These are phyloP conservation scores for Marasmarcha lunaedactyla DNA, from an alignment of 2,888 invertebrate species.

Conservation along the genomic window DNA sequence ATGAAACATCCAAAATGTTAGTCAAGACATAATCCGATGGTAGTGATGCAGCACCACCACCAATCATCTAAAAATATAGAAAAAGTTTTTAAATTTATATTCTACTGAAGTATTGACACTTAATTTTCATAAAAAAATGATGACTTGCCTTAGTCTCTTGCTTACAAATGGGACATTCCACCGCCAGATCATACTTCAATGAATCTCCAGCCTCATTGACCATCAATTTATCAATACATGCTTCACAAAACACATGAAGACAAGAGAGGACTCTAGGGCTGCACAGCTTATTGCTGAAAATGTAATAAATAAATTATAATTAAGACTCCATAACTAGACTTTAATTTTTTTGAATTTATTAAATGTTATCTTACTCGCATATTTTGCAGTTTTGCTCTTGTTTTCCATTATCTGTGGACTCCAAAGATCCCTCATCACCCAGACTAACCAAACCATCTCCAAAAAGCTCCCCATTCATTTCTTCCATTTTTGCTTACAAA, in stretches of 20 bases:
- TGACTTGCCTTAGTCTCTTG: constrained; percentile 79
- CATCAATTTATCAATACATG: constrained; percentile 86
- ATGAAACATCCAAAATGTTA: constrained; percentile 85
- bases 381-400: constrained; percentile 74
- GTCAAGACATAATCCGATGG: constrained; percentile 89
- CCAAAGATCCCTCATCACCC: constrained; percentile 62
- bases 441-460: constrained; percentile 60
- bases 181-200: constrained; percentile 72
- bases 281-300: constrained; percentile 77
- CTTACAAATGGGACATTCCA: constrained; percentile 85
- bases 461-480: constrained; percentile 65
- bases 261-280: constrained; percentile 91
- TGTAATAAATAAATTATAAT: constrained; percentile 5
- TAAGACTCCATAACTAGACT: constrained; percentile 3
- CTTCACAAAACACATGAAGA: constrained; percentile 95
- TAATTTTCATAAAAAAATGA: too few species aligned
- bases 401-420: constrained; percentile 57
- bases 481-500: constrained; percentile 73
- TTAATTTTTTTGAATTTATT: neutral
- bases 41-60: constrained; percentile 82
- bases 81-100: too few species aligned
- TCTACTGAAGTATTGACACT: too few species aligned
- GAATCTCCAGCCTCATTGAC: constrained; percentile 78
- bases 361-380: constrained; percentile 66
- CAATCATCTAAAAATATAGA: constrained; percentile 74